phyloP scores from a whole-genome alignment of 2,888 invertebrate species.

The Parnassius smintheus region DNA sequence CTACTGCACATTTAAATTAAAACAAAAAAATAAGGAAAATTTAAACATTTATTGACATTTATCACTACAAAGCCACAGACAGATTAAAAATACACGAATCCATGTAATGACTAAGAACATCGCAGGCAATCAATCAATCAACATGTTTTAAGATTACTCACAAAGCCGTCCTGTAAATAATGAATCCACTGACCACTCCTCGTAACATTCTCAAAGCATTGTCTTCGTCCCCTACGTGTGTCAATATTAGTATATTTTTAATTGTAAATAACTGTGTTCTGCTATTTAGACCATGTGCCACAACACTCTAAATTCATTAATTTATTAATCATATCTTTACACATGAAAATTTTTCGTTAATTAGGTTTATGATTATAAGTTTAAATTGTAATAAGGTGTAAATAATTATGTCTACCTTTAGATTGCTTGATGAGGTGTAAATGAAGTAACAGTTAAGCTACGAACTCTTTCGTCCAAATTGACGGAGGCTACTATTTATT shows the following conservation, averaged over 20 bases:
- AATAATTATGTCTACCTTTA: constrained; percentile 52
- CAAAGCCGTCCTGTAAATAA: constrained; percentile 64
- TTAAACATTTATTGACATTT: constrained; percentile 5
- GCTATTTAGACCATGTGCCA: constrained; percentile 56
- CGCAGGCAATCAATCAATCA: constrained; percentile 61
- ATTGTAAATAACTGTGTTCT: constrained; percentile 59
- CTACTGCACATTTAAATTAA: background rate
- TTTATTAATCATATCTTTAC: constrained; percentile 74
- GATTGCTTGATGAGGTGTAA: constrained; percentile 39
- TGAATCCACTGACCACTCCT: constrained; percentile 43
- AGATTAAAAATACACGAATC: constrained; percentile 44
- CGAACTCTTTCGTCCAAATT: constrained; percentile 14
- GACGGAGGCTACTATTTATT: constrained; percentile 27
- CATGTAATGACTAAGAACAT: constrained; percentile 63
- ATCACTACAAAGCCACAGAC: constrained; percentile 4
- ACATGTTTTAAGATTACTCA: constrained; percentile 39
- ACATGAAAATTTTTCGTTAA: constrained; percentile 67
- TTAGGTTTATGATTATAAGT: constrained; percentile 67
- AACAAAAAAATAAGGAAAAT: background rate
- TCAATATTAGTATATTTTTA: constrained; percentile 32
- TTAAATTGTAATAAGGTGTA: constrained; percentile 68
- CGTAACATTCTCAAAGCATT: constrained; percentile 39
- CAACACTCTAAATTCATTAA: constrained; percentile 73
- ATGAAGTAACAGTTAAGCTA: constrained; percentile 17
- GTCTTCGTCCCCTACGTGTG: constrained; percentile 38